Evolutionary conservation across 1,140 invertebrate species (phyloP).

Genomic region (Meloidogyne hapla): DNA sequence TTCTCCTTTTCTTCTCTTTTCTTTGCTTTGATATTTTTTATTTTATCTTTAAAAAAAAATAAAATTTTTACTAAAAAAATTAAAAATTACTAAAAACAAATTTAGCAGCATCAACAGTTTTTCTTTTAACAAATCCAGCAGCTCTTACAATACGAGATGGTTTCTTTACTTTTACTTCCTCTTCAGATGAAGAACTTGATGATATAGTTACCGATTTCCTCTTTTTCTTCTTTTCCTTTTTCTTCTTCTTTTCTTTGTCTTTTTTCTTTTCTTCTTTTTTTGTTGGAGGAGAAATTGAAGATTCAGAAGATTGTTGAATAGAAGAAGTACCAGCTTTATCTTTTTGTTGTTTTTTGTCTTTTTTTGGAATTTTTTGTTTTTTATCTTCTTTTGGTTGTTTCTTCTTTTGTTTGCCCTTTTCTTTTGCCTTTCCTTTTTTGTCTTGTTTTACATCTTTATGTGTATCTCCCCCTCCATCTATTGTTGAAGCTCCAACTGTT

Average conservation of each 20-base stretch:
- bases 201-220: background rate
- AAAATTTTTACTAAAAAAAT: background rate
- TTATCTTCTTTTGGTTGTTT: background rate
- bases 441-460: background rate
- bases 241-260: background rate
- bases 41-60: background rate
- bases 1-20: constrained; percentile 8
- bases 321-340: background rate
- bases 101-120: background rate
- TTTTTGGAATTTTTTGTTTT: background rate
- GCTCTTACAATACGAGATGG: background rate
- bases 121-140: background rate
- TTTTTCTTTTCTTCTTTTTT: background rate
- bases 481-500: background rate
- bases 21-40: constrained; percentile 1
- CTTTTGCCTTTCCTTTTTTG: background rate
- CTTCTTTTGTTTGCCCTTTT: constrained; percentile 5
- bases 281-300: background rate
- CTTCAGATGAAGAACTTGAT: background rate
- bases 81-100: constrained; percentile 4
- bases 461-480: background rate
- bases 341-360: background rate
- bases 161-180: background rate
- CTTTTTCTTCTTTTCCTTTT: background rate
- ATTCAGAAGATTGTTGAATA: background rate